These are phyloP conservation scores for Proteles cristata DNA, from an alignment of 2,113 vertebrate species.

Conservation along the genomic window DNA sequence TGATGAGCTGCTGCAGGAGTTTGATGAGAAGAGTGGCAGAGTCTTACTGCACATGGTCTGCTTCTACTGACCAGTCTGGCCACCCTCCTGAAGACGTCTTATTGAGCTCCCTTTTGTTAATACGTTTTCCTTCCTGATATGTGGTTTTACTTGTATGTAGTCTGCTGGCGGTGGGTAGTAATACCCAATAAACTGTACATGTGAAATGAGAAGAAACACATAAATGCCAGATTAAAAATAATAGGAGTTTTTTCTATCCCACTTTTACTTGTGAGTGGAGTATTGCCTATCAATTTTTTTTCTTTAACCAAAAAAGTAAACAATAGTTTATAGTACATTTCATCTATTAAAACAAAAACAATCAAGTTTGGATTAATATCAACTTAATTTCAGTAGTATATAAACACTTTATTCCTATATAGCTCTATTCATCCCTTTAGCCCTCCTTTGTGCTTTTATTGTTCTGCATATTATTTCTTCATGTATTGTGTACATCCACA, in stretches of 20 bases:
- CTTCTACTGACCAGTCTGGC: conserved; percentile 92
- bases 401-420: neutral
- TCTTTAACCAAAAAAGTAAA: conserved; percentile 65
- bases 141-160: conserved; percentile 63
- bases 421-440: neutral
- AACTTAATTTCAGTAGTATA: neutral
- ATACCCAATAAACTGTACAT: conserved; percentile 76
- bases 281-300: conserved; percentile 79
- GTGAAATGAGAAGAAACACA: conserved; percentile 58
- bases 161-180: conserved; percentile 75
- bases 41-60: conserved; percentile 98
- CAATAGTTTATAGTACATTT: conserved; percentile 79
- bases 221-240: conserved; percentile 75
- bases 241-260: conserved; percentile 80
- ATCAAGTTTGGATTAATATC: neutral
- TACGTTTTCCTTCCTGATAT: conserved; percentile 55
- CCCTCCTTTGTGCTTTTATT: neutral
- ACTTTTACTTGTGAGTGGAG: conserved; percentile 74
- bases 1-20: conserved; percentile 97
- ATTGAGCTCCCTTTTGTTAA: conserved; percentile 39
- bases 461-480: neutral
- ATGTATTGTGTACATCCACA: neutral
- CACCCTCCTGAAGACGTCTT: conserved; percentile 62
- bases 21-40: conserved; percentile 97
- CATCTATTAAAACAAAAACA: conserved; percentile 11